These are phyloP conservation scores for Sus scrofa DNA, from an alignment of 2,113 vertebrate species.

Conservation along the genomic window T2T-Sscrofa CM000814.6:105201501-105202000, in stretches of 20 bases:
- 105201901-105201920: background rate
- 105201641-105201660: background rate
- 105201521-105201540: background rate
- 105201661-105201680: background rate
- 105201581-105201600: background rate
- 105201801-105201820: background rate
- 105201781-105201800: background rate
- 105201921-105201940: background rate
- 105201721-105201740: background rate
- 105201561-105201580: background rate
- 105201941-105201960: background rate
- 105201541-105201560: background rate
- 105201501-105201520: background rate
- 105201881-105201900: background rate
- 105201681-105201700: background rate
- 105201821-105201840: background rate
- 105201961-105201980: background rate
- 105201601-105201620: conserved; percentile 25
- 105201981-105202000: background rate
- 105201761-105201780: background rate
- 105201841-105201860: background rate
- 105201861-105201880: background rate
- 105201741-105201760: background rate
- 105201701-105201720: background rate
- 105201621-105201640: background rate